A percentile compares a stretch with the other conserved stretches of the same genome.
Evolutionary conservation across 2,113 vertebrate species (phyloP).

Genomic region (Ptychochromis oligacanthus): DNA sequence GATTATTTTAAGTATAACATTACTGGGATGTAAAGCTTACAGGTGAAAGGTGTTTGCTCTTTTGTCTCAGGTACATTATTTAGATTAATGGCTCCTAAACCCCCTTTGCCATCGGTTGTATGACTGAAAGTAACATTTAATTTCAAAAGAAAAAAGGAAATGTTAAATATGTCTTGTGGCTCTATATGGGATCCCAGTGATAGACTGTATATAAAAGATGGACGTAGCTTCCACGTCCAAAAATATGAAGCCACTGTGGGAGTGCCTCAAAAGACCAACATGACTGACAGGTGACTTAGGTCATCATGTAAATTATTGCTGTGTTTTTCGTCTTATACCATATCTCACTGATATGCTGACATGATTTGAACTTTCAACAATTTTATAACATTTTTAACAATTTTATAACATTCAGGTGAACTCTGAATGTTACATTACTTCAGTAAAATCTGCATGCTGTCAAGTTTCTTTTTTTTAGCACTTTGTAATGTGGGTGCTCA

Average conservation of each 20-base stretch:
- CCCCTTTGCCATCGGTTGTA: background rate
- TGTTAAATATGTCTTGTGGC: background rate
- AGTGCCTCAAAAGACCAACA: background rate
- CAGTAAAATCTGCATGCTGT: too few species aligned
- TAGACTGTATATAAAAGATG: background rate
- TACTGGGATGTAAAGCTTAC: background rate
- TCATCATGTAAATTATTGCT: background rate
- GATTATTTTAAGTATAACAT: background rate
- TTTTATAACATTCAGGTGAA: background rate
- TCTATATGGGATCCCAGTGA: background rate
- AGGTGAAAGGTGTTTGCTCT: background rate
- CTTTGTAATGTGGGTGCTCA: background rate
- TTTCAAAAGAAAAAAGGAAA: background rate
- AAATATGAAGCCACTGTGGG: background rate
- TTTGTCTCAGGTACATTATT: background rate
- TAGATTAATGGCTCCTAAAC: background rate
- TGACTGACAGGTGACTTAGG: background rate
- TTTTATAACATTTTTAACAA: background rate
- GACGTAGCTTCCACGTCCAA: background rate
- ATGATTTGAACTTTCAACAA: background rate
- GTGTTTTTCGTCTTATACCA: background rate
- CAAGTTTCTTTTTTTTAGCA: background rate
- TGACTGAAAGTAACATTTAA: background rate
- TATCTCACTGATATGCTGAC: background rate
- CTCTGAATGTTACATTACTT: background rate